Conservation (phyloP, 2,113 vertebrate genomes). For the Phaetusa simplex region DNA sequence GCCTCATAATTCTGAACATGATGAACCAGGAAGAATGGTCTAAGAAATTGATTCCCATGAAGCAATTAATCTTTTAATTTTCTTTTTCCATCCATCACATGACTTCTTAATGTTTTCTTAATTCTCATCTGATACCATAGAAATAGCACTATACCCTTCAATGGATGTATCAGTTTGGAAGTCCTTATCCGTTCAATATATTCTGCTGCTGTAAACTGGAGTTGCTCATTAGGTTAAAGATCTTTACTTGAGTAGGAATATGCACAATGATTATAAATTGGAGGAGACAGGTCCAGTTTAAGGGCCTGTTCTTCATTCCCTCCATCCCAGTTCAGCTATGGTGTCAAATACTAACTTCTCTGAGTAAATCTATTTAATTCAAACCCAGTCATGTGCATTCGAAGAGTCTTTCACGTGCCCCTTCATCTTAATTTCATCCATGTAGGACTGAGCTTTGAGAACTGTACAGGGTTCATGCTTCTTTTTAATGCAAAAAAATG, state of each 20-base stretch:
- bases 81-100: not conserved
- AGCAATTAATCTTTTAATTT: conserved; percentile 4
- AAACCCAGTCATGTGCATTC: not conserved
- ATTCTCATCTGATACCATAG: not conserved
- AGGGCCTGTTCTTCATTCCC: not conserved
- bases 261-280: not conserved
- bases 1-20: conserved; percentile 6
- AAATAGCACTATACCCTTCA: not conserved
- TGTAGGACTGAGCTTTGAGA: not conserved
- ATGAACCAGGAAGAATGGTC: not conserved
- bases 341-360: not conserved
- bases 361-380: not conserved
- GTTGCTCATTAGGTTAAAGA: not conserved
- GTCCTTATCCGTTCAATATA: not conserved
- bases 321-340: not conserved
- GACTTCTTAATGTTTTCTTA: not conserved
- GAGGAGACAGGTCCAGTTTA: not conserved
- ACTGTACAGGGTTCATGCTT: not conserved
- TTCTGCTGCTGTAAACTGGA: not conserved
- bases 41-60: not conserved
- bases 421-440: not conserved
- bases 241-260: not conserved
- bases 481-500: not conserved
- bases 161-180: not conserved
- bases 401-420: not conserved